Base-by-base conservation (phyloP, 2,888 invertebrate species). In the Celastrina argiolus region DNA sequence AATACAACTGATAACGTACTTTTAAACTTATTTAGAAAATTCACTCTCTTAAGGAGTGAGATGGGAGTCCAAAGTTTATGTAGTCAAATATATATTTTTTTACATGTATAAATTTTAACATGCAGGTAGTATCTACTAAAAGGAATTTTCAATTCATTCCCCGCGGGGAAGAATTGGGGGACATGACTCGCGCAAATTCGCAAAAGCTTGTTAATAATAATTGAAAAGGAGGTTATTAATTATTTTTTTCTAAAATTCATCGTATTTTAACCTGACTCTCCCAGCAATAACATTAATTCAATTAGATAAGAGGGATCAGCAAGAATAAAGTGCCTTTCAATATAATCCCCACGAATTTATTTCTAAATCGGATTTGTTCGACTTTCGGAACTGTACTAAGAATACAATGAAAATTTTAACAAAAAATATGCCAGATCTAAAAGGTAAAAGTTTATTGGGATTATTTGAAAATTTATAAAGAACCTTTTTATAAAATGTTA, bases 271-370 rank as follows among this genome's bases (percentile, higher is more conserved):
- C 18, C 36, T 58, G 16, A 42, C 65, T 65, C 28, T 65, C 39
- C 6, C 41, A 41, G 65, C 58, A 65, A 65, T 65, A 65, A 58
- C 65, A 65, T 58, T 56, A 65, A 65, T 65, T 65, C 65, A 65
- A 65, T 65, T 65, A 65, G 65, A 58, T 65, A 66, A 66, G 59
- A 65, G 41, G 65, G 65, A 66, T 42, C 65, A 66, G 58, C 58
- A 58, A 26, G 59, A 66, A 59, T 66, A 66, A 66, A 66, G 65
- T 66, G 65, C 65, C 65, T 59, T 66, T 58, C 65, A 66, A 66
- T 66, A 66, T 66, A 66, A 66, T 66, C 65, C 61, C 65, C 28
- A 59, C 65, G 65, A 66, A 66, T 66, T 66, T 66, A 66, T 59
- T 66, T 66, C 58, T 66, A 42, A 66, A 59, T 66, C 42, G 59